Evolutionary conservation across 2,797 vertebrate genomes (phyloP), one percentile per base, ranked within the genome.

Genomic region (Thaleichthys pacificus): DNA sequence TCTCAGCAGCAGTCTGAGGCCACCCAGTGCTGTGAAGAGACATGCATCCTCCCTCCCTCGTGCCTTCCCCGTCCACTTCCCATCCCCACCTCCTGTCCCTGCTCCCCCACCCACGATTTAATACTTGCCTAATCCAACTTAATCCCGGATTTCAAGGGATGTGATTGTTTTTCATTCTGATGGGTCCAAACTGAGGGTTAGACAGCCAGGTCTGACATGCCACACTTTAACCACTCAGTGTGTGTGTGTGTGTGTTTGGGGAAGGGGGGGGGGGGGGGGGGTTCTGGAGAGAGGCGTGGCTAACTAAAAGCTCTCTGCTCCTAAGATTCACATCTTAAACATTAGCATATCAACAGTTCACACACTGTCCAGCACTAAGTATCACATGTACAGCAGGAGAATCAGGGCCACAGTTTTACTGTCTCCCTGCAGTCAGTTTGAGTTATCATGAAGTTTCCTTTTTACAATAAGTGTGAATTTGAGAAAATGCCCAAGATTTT

Each of bases 91-190:
- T 66, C 78, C 66, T 66, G 60, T 64, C 62, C 72, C 32, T 8
- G 67, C 76, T 71, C 68, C 12, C 66, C 76, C 72, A 66, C 38
- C 57, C 65, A 62, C 67, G 79, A 81, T 80, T 86, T 82, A 80
- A 81, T 84, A 81, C 82, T 82, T 76, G 73, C 71, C 63, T 87
- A 87, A 87, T 87, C 85, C 80, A 28, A 21, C 68, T 76, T 84
- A 82, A 85, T 81, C 77, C 78, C 70, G 69, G 74, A 81, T 85
- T 77, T 82, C 42, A 80, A 77, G 69, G 74, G 80, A 76, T 74
- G 70, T 72, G 78, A 82, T 76, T 84, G 83, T 84, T 85, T 83
- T 80, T 80, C 77, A 60, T 70, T 61, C 61, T 65, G 71, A 64
- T 38, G n/a, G 47, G 47, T 56, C 60, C 38, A 70, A 73, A 58